Conservation (phyloP, 2,888 invertebrate genomes). For the Belgica antarctica region DNA sequence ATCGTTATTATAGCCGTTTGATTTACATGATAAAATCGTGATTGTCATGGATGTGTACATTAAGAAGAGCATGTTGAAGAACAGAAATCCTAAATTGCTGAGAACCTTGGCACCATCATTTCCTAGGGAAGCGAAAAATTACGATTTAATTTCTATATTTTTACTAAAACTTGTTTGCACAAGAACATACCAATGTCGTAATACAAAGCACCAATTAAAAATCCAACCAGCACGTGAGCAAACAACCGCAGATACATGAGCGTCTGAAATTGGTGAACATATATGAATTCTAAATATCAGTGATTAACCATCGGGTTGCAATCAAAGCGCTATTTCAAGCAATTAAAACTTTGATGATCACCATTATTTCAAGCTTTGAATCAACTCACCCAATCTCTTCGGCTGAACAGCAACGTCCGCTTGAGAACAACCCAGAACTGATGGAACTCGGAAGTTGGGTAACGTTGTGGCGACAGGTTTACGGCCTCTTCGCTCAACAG, state of each 20-base stretch:
- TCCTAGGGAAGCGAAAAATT: no score
- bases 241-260: slow-evolving; percentile 91
- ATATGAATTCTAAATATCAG: slow-evolving; percentile 25
- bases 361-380: neutral
- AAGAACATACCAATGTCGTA: slow-evolving; percentile 93
- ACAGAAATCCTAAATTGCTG: slow-evolving; percentile 93
- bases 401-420: slow-evolving; percentile 78
- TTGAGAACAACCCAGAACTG: slow-evolving; percentile 88
- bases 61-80: slow-evolving; percentile 97
- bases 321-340: no score
- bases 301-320: no score
- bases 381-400: slow-evolving; percentile 77
- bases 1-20: neutral
- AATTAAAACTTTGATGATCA: neutral
- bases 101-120: slow-evolving; percentile 94
- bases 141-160: no score
- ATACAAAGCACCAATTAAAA: slow-evolving; percentile 91
- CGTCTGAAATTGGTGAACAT: slow-evolving; percentile 61
- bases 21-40: slow-evolving; percentile 92
- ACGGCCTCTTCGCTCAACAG: slow-evolving; percentile 64
- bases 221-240: slow-evolving; percentile 90
- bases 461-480: slow-evolving; percentile 66
- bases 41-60: slow-evolving; percentile 99
- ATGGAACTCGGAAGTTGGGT: slow-evolving; percentile 76
- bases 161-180: no score